A percentile compares a stretch with the other conserved stretches of the same genome.
These are phyloP conservation scores for Catostomus latipinnis DNA, from an alignment of 2,797 vertebrate species.

Conservation along the genomic window DNA sequence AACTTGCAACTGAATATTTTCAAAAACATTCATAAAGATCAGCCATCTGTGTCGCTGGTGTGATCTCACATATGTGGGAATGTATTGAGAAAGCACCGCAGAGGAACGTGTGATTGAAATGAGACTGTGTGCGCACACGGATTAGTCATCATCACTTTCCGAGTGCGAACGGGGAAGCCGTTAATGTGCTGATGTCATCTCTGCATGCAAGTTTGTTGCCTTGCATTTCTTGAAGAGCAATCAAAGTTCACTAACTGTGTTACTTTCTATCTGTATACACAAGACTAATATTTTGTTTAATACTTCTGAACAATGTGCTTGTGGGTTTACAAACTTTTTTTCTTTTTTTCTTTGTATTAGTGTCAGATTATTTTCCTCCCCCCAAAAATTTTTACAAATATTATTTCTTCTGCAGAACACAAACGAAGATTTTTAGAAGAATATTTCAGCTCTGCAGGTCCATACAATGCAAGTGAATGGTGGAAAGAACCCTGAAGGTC, in stretches of 20 bases:
- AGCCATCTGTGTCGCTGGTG: constrained; percentile 58
- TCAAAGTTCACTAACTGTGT: background rate
- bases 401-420: too few relatives aligned
- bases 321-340: too few relatives aligned
- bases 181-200: constrained; percentile 38
- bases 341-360: too few relatives aligned
- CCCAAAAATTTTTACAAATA: too few relatives aligned
- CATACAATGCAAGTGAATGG: too few relatives aligned
- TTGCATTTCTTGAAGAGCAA: constrained; percentile 10
- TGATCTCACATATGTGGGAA: constrained; percentile 56
- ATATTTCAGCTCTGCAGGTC: too few relatives aligned
- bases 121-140: constrained; percentile 39
- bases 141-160: constrained; percentile 50
- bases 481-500: too few relatives aligned
- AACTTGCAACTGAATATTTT: constrained; percentile 4
- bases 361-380: too few relatives aligned
- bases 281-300: too few relatives aligned
- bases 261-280: too few relatives aligned
- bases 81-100: constrained; percentile 49
- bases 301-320: too few relatives aligned
- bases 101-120: constrained; percentile 50
- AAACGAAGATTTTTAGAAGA: too few relatives aligned
- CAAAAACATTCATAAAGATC: constrained; percentile 46
- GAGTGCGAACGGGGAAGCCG: constrained; percentile 39
- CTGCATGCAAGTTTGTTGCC: constrained; percentile 16